Conservation (phyloP, 2,113 vertebrate species). For the Bagarius yarrelli region DNA sequence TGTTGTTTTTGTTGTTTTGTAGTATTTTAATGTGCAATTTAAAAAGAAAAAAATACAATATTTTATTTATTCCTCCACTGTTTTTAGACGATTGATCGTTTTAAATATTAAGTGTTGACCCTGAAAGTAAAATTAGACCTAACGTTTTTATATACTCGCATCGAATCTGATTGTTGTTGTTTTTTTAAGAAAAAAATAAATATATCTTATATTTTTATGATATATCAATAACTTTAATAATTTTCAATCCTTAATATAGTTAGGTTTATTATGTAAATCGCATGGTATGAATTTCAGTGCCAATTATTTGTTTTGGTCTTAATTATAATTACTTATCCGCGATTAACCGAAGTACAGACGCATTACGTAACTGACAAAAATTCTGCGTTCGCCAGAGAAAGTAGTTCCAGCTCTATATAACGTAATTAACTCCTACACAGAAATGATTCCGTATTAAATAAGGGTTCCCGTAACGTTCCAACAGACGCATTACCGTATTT, state of each 20-base stretch:
- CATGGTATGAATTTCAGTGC: background rate
- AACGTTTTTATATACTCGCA: background rate
- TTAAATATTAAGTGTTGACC: background rate
- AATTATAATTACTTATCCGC: background rate
- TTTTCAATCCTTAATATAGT: background rate
- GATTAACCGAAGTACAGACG: background rate
- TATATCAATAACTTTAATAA: too few relatives aligned
- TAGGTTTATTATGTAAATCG: background rate
- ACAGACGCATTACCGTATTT: background rate
- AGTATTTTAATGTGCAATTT: background rate
- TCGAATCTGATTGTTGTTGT: background rate
- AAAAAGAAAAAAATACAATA: too few relatives aligned
- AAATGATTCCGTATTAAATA: too few relatives aligned
- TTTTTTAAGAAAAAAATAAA: background rate
- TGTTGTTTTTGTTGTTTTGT: background rate
- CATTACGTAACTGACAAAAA: background rate
- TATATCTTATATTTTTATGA: too few relatives aligned
- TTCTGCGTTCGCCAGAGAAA: conserved; percentile 50
- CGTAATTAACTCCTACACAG: background rate
- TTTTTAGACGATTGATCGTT: background rate
- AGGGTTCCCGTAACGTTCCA: background rate
- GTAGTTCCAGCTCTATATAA: conserved; percentile 37
- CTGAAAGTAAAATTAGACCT: background rate
- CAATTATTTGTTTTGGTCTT: background rate
- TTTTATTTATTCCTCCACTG: background rate